A percentile compares a stretch with the other conserved stretches of the same genome.
Conservation (phyloP, 2,797 vertebrate species). For the Characodon lateralis region DNA sequence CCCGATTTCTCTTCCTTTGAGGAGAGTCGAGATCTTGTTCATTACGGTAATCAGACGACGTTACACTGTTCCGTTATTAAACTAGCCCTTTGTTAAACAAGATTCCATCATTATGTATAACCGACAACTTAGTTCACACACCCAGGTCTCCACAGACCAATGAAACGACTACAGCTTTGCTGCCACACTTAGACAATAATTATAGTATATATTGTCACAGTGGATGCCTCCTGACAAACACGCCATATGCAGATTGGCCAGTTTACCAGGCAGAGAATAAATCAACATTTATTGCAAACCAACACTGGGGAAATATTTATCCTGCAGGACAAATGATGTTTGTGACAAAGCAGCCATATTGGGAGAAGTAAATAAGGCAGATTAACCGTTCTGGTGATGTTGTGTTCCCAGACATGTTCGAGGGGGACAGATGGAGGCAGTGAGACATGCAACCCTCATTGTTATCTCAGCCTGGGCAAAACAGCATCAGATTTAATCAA, state of each 20-base stretch:
- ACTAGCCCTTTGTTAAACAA: slow-evolving; percentile 50
- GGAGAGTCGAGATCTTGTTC: slow-evolving; percentile 59
- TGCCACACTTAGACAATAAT: slow-evolving; percentile 69
- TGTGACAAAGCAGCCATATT: slow-evolving; percentile 78
- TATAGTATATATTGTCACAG: slow-evolving; percentile 72
- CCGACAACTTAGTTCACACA: slow-evolving; percentile 35
- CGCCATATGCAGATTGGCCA: slow-evolving; percentile 74
- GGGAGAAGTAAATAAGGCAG: slow-evolving; percentile 80
- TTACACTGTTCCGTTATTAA: slow-evolving; percentile 55
- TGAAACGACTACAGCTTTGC: slow-evolving; percentile 49
- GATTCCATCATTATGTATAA: slow-evolving; percentile 38
- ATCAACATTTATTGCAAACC: slow-evolving; percentile 75
- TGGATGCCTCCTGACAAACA: slow-evolving; percentile 68
- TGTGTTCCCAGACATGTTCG: slow-evolving; percentile 74
- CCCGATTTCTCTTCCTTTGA: slow-evolving; percentile 44
- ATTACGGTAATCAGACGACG: slow-evolving; percentile 60
- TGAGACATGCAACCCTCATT: slow-evolving; percentile 75
- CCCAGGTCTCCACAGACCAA: slow-evolving; percentile 48
- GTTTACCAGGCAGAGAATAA: slow-evolving; percentile 78
- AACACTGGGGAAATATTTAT: slow-evolving; percentile 78
- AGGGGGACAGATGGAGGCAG: slow-evolving; percentile 79
- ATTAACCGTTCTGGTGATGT: slow-evolving; percentile 76
- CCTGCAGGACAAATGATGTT: slow-evolving; percentile 75
- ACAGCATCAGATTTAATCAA: slow-evolving; percentile 64
- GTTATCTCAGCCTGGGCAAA: slow-evolving; percentile 65